Base-by-base conservation (phyloP, 2,797 vertebrate genomes). In the Typhlichthys subterraneus region DNA sequence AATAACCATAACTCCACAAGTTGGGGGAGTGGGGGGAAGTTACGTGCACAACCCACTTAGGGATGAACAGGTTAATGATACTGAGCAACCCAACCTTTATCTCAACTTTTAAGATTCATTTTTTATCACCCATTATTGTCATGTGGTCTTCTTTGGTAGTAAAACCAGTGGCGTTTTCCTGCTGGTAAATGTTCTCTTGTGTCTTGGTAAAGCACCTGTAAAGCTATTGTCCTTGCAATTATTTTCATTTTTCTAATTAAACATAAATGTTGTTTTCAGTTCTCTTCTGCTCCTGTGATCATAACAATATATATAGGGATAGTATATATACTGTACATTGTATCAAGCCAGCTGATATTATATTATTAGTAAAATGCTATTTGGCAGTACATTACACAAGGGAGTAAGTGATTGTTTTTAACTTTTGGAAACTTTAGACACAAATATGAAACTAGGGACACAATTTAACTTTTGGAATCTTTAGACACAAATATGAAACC, bases 181-280 rank as follows among this genome's bases (percentile, higher is more conserved):
- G 77, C 82, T 80, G 83, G 63, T 85, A 53, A 63, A 61, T 85
- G 80, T 83, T 82, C 72, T 71, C 47, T 42, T 12, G 8, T 53
- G 50, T 7, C 11, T 19, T n/a, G 7, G 38, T 42, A 42, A 42
- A 42, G 53, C 29, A 23, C 12, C 5, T 71, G 53, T 49, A 38
- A 58, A 29, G 55, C 59, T 70, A 58, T 52, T 12, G 53, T 9
- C 12, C 73, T 76, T 33, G 54, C 70, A 52, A 70, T 15, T 23
- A 19, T 31, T 54, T 54, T 31, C 5, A 19, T 54, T 12, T 54
- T 12, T 4, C n/a, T 14, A 47, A 51, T 14, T 53, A 29, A 29
- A 29, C 23, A 29, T 29, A 0, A 29, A 29, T 29, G 23, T 29
- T 29, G 23, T 29, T 73, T 69, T 23, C 17, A n/a, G 50, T 65